These are phyloP conservation scores for Galagoides demidoff DNA, from an alignment of 2,797 vertebrate species.

Conservation along the genomic window DNA sequence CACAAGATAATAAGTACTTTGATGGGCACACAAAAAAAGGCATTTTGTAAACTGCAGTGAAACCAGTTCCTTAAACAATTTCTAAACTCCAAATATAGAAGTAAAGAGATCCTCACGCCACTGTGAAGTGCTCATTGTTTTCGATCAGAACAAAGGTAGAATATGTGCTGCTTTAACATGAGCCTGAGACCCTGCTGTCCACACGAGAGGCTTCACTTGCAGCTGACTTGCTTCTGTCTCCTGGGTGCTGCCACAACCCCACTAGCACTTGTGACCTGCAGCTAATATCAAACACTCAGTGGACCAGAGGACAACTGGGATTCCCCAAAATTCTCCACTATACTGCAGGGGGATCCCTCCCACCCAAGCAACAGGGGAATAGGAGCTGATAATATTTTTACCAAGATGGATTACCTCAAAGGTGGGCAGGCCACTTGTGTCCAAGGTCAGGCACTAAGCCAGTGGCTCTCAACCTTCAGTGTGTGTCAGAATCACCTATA, in stretches of 20 bases:
- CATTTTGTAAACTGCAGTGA: slow-evolving; percentile 3
- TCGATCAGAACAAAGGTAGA: background rate
- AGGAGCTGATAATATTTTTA: background rate
- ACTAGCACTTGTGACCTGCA: background rate
- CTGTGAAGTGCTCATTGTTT: background rate
- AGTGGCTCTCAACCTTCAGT: background rate
- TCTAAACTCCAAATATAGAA: background rate
- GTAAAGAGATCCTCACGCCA: background rate
- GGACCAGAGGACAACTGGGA: background rate
- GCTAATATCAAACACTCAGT: background rate
- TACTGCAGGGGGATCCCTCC: background rate
- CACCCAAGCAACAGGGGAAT: background rate
- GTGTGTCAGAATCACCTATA: background rate
- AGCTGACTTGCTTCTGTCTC: background rate
- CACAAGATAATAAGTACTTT: background rate
- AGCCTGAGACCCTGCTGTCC: background rate
- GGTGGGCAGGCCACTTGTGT: background rate
- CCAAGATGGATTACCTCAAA: background rate
- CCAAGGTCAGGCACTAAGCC: background rate
- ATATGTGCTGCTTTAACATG: background rate
- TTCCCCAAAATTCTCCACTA: background rate
- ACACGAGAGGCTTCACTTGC: background rate
- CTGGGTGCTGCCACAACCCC: accelerated
- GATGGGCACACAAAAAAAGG: background rate
- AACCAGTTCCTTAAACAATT: background rate